A percentile compares a stretch with the other conserved stretches of the same genome.
These are phyloP conservation scores for Sturnus vulgaris DNA, from an alignment of 2,113 vertebrate genomes.

Conservation along the genomic window DNA sequence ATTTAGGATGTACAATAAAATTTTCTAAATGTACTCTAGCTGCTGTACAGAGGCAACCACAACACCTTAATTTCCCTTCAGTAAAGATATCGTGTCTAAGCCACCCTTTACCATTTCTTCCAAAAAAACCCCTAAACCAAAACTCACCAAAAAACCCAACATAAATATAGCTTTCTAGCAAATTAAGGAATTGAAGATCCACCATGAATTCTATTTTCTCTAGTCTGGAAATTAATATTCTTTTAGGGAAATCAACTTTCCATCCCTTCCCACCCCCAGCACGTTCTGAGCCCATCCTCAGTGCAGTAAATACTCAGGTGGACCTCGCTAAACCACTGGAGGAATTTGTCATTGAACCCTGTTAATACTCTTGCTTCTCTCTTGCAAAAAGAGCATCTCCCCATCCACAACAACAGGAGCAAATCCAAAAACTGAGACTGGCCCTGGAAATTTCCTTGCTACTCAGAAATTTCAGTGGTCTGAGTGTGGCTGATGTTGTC, in stretches of 20 bases:
- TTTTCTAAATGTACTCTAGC: background rate
- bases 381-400: background rate
- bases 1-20: background rate
- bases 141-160: background rate
- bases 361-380: background rate
- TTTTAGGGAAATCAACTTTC: background rate
- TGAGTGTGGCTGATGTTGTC: fast-evolving
- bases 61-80: background rate
- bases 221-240: background rate
- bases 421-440: background rate
- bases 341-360: background rate
- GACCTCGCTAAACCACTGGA: too few species aligned
- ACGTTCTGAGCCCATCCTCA: too few species aligned
- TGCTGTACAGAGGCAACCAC: background rate
- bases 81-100: background rate
- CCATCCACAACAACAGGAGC: background rate
- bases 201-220: background rate
- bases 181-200: background rate
- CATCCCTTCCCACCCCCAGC: too few species aligned
- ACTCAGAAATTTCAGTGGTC: background rate
- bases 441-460: background rate
- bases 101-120: background rate
- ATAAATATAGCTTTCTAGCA: background rate
- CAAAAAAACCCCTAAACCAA: background rate
- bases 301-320: too few species aligned